Base-by-base conservation (phyloP, 2,113 vertebrate species). In the Mionectes macconnelli region DNA sequence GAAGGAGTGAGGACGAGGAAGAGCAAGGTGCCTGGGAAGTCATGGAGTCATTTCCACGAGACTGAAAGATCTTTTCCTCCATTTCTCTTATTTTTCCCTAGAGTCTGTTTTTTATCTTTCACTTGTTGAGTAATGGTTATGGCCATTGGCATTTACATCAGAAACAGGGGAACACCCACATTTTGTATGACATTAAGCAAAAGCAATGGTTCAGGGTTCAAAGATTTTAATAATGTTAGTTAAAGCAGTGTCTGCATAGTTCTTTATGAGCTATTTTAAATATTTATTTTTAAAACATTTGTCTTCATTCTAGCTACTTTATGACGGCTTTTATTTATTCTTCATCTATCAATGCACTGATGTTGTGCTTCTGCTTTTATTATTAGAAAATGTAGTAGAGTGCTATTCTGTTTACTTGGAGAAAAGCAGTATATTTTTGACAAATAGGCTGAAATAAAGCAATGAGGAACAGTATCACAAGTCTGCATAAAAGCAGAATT, bases 341-440 rank as follows among this genome's bases (percentile, higher is more conserved):
- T 70, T 92, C 33, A n/a, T 68, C 52, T 86, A 14, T 84, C 66
- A 67, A 77, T 57, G 55, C 14, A 8, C 72, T 70, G 84, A 47
- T 84, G 88, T 47, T 96, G 72, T 84, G 44, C 56, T 81, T 70
- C 40, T 69, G 21, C 10, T 83, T 63, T 90, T 92, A 77, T 84
- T 69, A 66, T 49, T 50, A 73, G 88, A 90, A 94, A 57, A 90
- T 88, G 52, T 87, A 74, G 84, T 78, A 70, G 93, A 94, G 82
- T 95, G 50, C 75, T 96, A 22, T 86, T 90, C 93, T 89, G 25
- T 82, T 93, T 93, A 56, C n/a, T 72, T 74, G 53, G 40, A 72
- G 35, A 77, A 92, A 88, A 86, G 8, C 66, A 30, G 31, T 47
- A 12, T 67, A 39, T 89, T 90, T 60, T 68, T 86, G 60, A 81